Base-by-base conservation (phyloP, 2,113 vertebrate genomes). In the Albula goreensis region DNA sequence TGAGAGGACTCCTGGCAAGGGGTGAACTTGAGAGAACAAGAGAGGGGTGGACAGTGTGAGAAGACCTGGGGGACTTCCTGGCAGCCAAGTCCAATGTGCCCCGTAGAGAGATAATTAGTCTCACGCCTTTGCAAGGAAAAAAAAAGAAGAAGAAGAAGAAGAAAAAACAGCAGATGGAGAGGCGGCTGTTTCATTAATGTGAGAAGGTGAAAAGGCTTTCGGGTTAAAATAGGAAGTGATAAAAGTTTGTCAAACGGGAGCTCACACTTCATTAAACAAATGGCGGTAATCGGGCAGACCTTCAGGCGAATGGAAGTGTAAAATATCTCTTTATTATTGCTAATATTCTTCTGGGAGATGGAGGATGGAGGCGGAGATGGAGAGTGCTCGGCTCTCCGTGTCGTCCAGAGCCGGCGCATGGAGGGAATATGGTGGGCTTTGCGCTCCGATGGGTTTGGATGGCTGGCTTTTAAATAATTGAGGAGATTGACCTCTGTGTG, bases 181-280 rank as follows among this genome's bases (percentile, higher is more conserved):
- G 22, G 63, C 50, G 17, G 7, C 31, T 41, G 31, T 81, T 87
- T 50, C 48, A 63, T 57, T 53, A 82, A 82, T 86, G 80, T 86
- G 50, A 60, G 66, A 63, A 78, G 74, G 86, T 87, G 52, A 60
- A 25, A n/a, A 48, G 53, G 70, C 22, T 74, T 19, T 74, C 25
- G 63, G 78, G 10, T 50, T 15, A 60, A 86, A 83, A 86, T 22
- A 60, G 52, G 52, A 79, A 22, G 48, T 78, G 81, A 83, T 83
- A 78, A 83, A 83, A 83, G 48, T 83, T 83, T 87, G 86, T 83
- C 66, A 78, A 83, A 87, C 81, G 78, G n/a, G 41, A 51, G 49
- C 50, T 13, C 57, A 66, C 56, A 86, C 63, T 77, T 48, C 41
- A 79, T 78, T 83, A 79, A 87, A 83, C 53, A 83, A 79, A 83